Percentiles rank a stretch among this genome's conserved stretches.
phyloP scores from a whole-genome alignment of 1,140 invertebrate genomes.

The Nixonia krombeini region DNA sequence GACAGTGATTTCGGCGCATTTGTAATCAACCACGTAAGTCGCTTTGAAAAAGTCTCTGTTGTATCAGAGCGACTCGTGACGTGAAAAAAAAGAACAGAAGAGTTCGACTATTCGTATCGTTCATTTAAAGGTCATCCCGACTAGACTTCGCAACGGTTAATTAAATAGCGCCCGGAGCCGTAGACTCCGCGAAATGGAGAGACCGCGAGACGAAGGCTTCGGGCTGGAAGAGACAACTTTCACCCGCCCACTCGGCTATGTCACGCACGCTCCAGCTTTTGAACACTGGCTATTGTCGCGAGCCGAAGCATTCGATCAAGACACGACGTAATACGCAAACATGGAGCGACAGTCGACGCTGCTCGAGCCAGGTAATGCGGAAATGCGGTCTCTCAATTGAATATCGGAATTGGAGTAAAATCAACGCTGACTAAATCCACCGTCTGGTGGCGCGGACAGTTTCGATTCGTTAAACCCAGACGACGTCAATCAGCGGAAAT shows the following conservation, averaged over 20 bases:
- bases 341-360: no score
- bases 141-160: conserved; percentile 6
- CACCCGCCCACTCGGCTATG: conserved; percentile 55
- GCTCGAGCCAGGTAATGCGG: no score
- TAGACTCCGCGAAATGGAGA: conserved; percentile 1
- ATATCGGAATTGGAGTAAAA: not conserved
- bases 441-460: no score
- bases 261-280: conserved; percentile 26
- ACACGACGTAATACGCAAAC: no score
- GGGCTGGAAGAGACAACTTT: conserved; percentile 55
- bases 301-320: no score
- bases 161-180: conserved; percentile 9
- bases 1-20: no score
- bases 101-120: not conserved
- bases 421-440: no score
- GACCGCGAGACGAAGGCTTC: conserved; percentile 15
- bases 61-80: no score
- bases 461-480: no score
- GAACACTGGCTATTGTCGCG: conserved; percentile 35
- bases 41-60: no score
- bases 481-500: not conserved
- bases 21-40: no score
- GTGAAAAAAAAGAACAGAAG: no score
- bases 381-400: not conserved
- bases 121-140: not conserved